Conservation (phyloP, 2,113 vertebrate species). For the Oryctolagus cuniculus region mOryCun1.1 NC_091447.1:10725501-10726000, state of each 20-base stretch:
- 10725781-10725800: slow-evolving; percentile 15
- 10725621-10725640: slow-evolving; percentile 17
- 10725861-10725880: background rate
- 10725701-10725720: background rate
- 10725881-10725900: background rate
- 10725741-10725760: slow-evolving; percentile 2
- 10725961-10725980: background rate
- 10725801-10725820: background rate
- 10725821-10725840: background rate
- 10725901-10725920: background rate
- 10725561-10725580: slow-evolving; percentile 83
- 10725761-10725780: slow-evolving; percentile 30
- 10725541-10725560: slow-evolving; percentile 86
- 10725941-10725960: background rate
- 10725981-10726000: slow-evolving; percentile 30
- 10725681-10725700: background rate
- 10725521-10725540: slow-evolving; percentile 88
- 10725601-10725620: slow-evolving; percentile 77
- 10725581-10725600: slow-evolving; percentile 80
- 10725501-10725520: slow-evolving; percentile 85
- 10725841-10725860: background rate
- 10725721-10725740: slow-evolving; percentile 5
- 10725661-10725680: slow-evolving; percentile 18
- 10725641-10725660: slow-evolving; percentile 44
- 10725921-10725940: background rate